Evolutionary conservation across 2,797 vertebrate species (phyloP).

Genomic region (Amazona ochrocephala): DNA sequence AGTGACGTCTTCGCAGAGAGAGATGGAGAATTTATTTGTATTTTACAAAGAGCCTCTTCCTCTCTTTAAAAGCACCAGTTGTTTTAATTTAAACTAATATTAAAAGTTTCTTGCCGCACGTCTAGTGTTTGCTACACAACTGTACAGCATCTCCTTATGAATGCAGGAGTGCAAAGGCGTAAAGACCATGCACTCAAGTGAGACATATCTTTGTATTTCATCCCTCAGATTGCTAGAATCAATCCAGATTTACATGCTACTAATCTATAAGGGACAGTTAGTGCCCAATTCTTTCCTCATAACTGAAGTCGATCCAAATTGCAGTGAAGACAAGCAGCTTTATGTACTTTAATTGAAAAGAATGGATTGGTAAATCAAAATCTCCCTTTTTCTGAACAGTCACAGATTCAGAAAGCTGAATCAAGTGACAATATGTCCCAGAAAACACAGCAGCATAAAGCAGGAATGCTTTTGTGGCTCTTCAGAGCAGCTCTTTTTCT

Average conservation of each 20-base stretch:
- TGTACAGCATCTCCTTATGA: background rate
- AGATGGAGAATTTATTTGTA: conserved; percentile 33
- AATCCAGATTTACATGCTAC: background rate
- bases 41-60: conserved; percentile 52
- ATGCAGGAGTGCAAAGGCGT: background rate
- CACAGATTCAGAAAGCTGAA: background rate
- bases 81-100: conserved; percentile 41
- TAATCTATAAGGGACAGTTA: background rate
- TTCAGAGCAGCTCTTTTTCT: background rate
- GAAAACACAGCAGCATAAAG: background rate
- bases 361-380: background rate
- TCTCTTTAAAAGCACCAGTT: conserved; percentile 1
- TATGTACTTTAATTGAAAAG: background rate
- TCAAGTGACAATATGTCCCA: background rate
- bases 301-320: background rate
- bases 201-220: background rate
- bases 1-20: conserved; percentile 28
- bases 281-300: background rate
- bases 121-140: background rate
- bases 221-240: background rate
- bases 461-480: background rate
- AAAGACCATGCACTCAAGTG: background rate
- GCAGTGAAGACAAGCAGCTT: background rate
- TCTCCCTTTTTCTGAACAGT: background rate
- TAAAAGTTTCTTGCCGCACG: background rate